A percentile compares a stretch with the other conserved stretches of the same genome.
Conservation (phyloP, 2,797 vertebrate species). For the Cichlasoma orientale region DNA sequence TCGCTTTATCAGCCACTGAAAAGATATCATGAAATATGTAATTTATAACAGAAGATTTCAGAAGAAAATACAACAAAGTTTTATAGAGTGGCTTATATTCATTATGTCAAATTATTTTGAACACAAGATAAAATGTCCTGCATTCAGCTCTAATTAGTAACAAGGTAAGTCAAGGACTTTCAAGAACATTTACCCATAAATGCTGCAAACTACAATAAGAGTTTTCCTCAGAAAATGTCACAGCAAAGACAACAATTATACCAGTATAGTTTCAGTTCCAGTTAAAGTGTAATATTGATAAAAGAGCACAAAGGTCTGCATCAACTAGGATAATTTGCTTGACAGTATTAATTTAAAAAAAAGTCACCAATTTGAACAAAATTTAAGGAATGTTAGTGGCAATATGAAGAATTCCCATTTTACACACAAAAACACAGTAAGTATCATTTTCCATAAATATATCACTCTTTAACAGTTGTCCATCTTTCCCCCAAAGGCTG, state of each 20-base stretch:
- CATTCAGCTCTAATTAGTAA: conserved; percentile 21
- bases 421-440: neutral
- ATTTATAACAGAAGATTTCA: conserved; percentile 21
- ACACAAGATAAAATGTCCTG: conserved; percentile 8
- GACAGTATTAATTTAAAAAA: neutral
- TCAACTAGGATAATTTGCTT: neutral
- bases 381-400: neutral
- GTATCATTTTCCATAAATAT: neutral
- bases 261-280: neutral
- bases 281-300: neutral
- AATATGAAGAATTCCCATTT: neutral
- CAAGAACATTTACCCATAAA: neutral
- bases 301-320: neutral
- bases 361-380: neutral
- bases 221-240: conserved; percentile 4
- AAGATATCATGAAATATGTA: neutral
- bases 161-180: conserved; percentile 2
- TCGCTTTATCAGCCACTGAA: conserved; percentile 44
- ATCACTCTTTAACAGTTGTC: conserved; percentile 45
- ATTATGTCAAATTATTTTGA: conserved; percentile 7
- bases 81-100: conserved; percentile 17
- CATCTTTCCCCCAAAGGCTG: conserved; percentile 48
- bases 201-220: neutral
- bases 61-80: neutral
- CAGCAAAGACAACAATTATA: neutral